Evolutionary conservation across 2,113 vertebrate species (phyloP).

Genomic region (Scopus umbretta): DNA sequence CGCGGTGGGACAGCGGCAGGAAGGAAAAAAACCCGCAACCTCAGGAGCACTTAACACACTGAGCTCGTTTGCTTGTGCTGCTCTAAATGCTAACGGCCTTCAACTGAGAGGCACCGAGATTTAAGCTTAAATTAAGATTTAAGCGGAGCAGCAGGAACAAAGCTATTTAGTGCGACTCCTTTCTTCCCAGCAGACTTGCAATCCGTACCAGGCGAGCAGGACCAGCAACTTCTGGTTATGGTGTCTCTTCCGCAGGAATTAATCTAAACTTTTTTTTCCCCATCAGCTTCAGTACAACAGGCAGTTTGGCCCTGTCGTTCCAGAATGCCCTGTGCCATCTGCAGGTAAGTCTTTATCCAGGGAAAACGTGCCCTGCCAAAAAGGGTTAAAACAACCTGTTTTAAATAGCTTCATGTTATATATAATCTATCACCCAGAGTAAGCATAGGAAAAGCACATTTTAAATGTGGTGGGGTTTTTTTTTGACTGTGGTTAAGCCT

Average conservation of each 20-base stretch:
- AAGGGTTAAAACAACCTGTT: neutral
- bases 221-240: neutral
- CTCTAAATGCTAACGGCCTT: neutral
- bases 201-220: rapidly evolving
- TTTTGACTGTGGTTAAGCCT: neutral
- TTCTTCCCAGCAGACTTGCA: neutral
- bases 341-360: neutral
- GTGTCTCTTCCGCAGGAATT: neutral
- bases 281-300: neutral
- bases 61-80: neutral
- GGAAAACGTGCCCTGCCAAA: neutral
- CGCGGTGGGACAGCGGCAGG: neutral
- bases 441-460: neutral
- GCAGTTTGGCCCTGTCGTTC: neutral
- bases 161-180: neutral
- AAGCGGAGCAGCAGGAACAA: neutral
- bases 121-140: neutral
- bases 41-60: neutral
- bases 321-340: neutral
- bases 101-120: neutral
- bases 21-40: slow-evolving; percentile 24
- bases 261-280: neutral
- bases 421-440: neutral
- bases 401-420: neutral
- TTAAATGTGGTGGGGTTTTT: neutral